Evolutionary conservation across 2,888 invertebrate genomes (phyloP), one percentile per base, ranked within the genome.

Genomic region (Dicranocentrus wangi): DNA sequence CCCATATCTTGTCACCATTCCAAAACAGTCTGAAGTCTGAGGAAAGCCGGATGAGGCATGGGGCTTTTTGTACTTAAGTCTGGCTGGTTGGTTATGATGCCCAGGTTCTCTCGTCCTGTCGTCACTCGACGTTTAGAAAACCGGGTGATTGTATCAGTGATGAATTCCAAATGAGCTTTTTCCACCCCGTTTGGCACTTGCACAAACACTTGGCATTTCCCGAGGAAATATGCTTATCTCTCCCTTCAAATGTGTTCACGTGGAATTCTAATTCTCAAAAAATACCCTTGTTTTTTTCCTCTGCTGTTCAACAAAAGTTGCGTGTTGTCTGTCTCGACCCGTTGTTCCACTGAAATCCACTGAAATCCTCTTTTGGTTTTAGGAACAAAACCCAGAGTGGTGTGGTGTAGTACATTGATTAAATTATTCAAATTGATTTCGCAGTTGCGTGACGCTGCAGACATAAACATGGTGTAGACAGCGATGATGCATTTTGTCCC

Each of bases 131-230:
- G n/a, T n/a, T 47, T n/a, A n/a, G 17, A 72, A 60, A 60, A 72
- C 25, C 65, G 65, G 32, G 65, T 73, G 73, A 73, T 73, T 55
- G 65, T 63, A 73, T 73, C 73, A 65, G 63, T 73, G 65, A 73
- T 55, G 65, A 73, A 73, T 73, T 53, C 65, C 25, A 73, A 53
- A 23, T 47, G 32, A 25, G 53, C 70, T 27, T 39, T 47, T 47
- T 27, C 63, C 47, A 28, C 27, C 27, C 72, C 27, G n/a, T 51
- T 47, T 51, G 51, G 51, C 51, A 51, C 51, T 51, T n/a, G 51
- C 51, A 51, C 51, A 51, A 51, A 71, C 25, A 58, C 58, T 47
- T 47, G 47, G 47, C 47, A 47, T 39, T n/a, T n/a, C n/a, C 2
- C 8, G 43, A 43, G n/a, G 43, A 43, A 43, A n/a, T n/a, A n/a